Conservation (phyloP, 2,113 vertebrate genomes). For the Callocephalon fimbriatum region DNA sequence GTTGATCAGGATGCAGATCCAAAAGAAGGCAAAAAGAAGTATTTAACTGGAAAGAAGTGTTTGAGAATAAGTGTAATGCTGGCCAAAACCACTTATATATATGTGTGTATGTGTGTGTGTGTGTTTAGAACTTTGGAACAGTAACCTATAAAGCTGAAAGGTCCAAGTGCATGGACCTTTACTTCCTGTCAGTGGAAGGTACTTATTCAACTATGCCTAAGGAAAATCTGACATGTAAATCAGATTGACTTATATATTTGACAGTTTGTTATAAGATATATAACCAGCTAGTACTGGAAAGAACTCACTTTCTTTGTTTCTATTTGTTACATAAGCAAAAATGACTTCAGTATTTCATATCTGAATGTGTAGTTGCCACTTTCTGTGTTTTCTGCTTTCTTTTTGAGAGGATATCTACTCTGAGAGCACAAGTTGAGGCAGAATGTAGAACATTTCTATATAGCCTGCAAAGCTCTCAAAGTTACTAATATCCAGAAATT, state of each 20-base stretch:
- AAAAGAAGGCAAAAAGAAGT: neutral
- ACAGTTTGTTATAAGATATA: neutral
- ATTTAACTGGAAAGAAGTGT: neutral
- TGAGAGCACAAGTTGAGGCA: neutral
- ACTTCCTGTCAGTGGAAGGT: neutral
- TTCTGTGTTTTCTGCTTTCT: neutral
- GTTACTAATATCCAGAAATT: neutral
- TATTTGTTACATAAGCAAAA: neutral
- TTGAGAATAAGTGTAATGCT: neutral
- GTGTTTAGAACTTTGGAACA: neutral
- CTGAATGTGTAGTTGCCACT: neutral
- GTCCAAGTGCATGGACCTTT: neutral
- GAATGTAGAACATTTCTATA: neutral
- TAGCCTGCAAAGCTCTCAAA: neutral
- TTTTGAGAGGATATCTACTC: neutral
- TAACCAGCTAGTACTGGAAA: neutral
- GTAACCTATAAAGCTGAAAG: neutral
- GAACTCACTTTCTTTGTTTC: neutral
- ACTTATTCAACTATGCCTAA: neutral
- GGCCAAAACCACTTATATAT: neutral
- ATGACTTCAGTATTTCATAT: neutral
- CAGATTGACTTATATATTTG: neutral
- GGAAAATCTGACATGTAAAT: neutral
- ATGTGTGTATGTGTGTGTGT: neutral
- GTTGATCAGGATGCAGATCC: neutral